Evolutionary conservation across 2,888 invertebrate species (phyloP).

Genomic region (Diogma glabrata): DNA sequence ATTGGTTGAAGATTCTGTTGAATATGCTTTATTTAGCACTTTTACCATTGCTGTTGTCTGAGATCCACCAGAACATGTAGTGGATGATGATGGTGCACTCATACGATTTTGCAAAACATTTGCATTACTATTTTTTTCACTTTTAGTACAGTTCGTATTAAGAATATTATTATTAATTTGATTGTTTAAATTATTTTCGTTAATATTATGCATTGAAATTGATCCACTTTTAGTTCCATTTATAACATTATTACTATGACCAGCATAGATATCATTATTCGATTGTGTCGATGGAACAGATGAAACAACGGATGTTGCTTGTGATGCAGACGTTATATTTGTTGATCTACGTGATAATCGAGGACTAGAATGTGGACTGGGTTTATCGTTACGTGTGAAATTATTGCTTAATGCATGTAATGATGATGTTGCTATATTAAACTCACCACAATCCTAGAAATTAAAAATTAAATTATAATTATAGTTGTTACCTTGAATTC

Average conservation of each 20-base stretch:
- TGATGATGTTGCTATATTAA: slow-evolving; percentile 52
- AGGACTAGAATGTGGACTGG: slow-evolving; percentile 48
- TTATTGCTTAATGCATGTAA: slow-evolving; percentile 42
- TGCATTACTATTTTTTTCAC: too few species aligned
- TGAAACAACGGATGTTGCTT: slow-evolving; percentile 19
- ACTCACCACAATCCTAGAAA: slow-evolving; percentile 45
- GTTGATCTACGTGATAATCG: slow-evolving; percentile 39
- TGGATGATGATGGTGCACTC: slow-evolving; percentile 28
- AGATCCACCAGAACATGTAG: too few species aligned
- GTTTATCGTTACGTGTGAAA: slow-evolving; percentile 33
- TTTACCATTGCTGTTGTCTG: slow-evolving; percentile 11
- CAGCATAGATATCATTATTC: slow-evolving; percentile 12
- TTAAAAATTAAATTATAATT: too few species aligned
- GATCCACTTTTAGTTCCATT: slow-evolving; percentile 20
- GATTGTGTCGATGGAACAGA: slow-evolving; percentile 11
- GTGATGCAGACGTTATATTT: slow-evolving; percentile 23
- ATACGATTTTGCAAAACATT: too few species aligned
- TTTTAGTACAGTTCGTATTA: slow-evolving; percentile 9
- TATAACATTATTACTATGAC: slow-evolving; percentile 17
- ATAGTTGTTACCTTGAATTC: too few species aligned
- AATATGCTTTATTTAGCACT: slow-evolving; percentile 21
- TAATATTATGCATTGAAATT: slow-evolving; percentile 9
- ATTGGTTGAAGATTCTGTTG: slow-evolving; percentile 20
- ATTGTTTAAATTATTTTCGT: neutral
- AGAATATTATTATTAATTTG: slow-evolving; percentile 12